Base-by-base conservation (phyloP, 2,113 vertebrate species). In the Mustela nigripes region DNA sequence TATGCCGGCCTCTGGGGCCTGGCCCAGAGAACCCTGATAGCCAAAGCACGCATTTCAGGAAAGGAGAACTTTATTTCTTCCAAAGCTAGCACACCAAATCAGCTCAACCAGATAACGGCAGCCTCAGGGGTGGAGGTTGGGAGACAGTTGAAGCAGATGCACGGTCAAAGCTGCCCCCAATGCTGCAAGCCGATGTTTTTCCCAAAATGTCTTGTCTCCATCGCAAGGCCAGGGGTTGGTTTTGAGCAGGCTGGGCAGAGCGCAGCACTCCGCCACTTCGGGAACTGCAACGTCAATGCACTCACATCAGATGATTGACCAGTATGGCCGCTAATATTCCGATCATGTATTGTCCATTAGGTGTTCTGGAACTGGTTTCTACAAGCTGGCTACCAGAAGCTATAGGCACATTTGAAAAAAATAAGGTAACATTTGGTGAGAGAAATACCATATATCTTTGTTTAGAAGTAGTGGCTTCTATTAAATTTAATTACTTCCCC, bases 401-500 rank as follows among this genome's bases (percentile, higher is more conserved):
- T 56, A 67, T 56, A 91, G 65, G 71, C 73, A 89, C 71, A 60
- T 76, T 92, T 82, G 28, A 11, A 24, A 50, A 81, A 81, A 90
- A 53, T 50, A 89, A 93, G 69, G 79, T 89, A 95, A 78, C 94
- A 84, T 96, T 97, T 96, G 96, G 50, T 96, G 81, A 97, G 94
- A 97, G 94, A 97, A 98, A 97, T 94, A 95, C 93, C 96, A 97
- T 98, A 97, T 97, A 98, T 97, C 97, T 98, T 98, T 98, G 98
- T 98, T 98, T 98, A 98, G 96, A 98, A 98, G 95, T 93, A 84
- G 97, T 97, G 78, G 76, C 88, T 97, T 97, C 95, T 97, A 96
- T 98, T 98, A 98, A 97, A 97, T 98, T 97, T 97, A 98, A 98
- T 98, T 97, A 98, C 97, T 97, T 98, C 98, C 96, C 97, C 93